phyloP scores from a whole-genome alignment of 2,888 invertebrate species.

The Lasius platythorax region DNA sequence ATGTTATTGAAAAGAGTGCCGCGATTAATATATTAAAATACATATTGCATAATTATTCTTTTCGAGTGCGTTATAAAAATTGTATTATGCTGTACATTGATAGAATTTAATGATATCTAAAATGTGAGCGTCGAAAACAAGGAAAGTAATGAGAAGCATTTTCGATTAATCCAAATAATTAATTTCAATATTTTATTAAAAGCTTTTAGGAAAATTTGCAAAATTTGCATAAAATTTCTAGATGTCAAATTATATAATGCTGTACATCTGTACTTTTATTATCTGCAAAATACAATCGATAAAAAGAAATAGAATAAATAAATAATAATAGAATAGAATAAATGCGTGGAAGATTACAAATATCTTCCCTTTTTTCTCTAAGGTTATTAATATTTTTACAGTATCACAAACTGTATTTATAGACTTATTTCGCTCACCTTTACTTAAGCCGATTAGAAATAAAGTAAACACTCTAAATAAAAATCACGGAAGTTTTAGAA shows the following conservation, averaged over 20 bases:
- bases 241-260: not conserved
- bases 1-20: not conserved
- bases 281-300: not conserved
- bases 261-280: not conserved
- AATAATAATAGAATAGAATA: not conserved
- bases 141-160: not conserved
- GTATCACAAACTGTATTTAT: too few species aligned
- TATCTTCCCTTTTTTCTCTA: too few species aligned
- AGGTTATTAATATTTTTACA: too few species aligned
- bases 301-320: not conserved
- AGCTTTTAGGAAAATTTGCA: not conserved
- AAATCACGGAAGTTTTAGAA: not conserved
- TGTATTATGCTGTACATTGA: not conserved
- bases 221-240: not conserved
- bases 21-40: conserved; percentile 26
- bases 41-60: not conserved
- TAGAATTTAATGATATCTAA: not conserved
- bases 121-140: not conserved
- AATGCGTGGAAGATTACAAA: not conserved
- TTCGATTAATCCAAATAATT: conserved; percentile 4
- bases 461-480: not conserved
- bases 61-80: not conserved
- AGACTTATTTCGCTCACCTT: too few species aligned
- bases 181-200: not conserved
- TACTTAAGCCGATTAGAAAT: not conserved